These are phyloP conservation scores for Trachemys scripta DNA, from an alignment of 2,113 vertebrate species.

Conservation along the genomic window DNA sequence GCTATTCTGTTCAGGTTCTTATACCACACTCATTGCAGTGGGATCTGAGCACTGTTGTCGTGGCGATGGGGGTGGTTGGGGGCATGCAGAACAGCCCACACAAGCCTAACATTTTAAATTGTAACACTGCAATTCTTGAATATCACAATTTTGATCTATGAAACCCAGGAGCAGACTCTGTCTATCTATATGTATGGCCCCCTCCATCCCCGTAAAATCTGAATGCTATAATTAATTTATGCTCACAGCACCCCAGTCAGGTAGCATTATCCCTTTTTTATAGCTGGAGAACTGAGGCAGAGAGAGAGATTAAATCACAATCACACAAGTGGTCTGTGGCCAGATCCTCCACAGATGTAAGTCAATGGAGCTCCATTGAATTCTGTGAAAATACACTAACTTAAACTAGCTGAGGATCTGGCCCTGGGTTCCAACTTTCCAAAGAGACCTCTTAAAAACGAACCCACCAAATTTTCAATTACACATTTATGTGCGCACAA, in stretches of 20 bases:
- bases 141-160: not conserved
- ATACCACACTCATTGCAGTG: not conserved
- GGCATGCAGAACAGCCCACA: not conserved
- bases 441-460: not conserved
- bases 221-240: not conserved
- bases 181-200: not conserved
- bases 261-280: not conserved
- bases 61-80: not conserved
- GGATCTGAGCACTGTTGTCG: rapidly evolving
- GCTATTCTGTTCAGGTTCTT: not conserved
- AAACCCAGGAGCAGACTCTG: not conserved
- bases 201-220: not conserved
- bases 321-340: not conserved
- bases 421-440: not conserved
- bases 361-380: not conserved
- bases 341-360: not conserved
- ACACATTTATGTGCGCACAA: not conserved
- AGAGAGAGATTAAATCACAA: not conserved
- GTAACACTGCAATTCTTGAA: not conserved
- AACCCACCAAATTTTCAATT: not conserved
- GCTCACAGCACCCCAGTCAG: not conserved
- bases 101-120: not conserved
- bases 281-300: not conserved
- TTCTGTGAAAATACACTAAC: not conserved
- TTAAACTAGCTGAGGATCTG: not conserved